Base-by-base conservation (phyloP, 2,888 invertebrate genomes). In the Drosophila incognita region DNA sequence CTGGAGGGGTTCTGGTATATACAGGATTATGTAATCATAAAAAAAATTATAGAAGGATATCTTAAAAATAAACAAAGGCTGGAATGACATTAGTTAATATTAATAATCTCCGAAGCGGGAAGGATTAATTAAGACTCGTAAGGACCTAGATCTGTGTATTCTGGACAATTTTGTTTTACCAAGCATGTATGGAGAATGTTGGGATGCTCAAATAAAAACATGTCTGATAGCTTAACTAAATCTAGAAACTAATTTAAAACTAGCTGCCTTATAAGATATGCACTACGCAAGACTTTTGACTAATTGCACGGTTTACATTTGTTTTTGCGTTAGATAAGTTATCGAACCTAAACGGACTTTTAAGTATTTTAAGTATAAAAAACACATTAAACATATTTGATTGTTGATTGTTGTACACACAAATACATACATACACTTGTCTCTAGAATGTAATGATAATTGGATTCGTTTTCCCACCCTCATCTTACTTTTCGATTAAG, bases 261-360 rank as follows among this genome's bases (percentile, higher is more conserved):
- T 85, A 83, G 51, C 46, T 69, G 83, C 38, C 82, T 65, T 80
- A 79, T 70, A 70, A 70, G 78, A 76, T 82, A 88, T 79, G 69
- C 64, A 68, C 75, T 86, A 86, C 51, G 69, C 84, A 87, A 88
- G 84, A 86, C 89, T 74, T 83, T 83, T 85, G 83, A 88, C 85
- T 86, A 86, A 86, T 86, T 86, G 85, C 85, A 86, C 85, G 87
- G 84, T 74, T 86, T 83, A 64, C 73, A 67, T 79, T 65, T 70
- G 66, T 31, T 42, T 69, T 68, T 64, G 38, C 61, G 51, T 61
- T 60, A 69, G 52, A 62, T 73, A 56, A 75, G 13, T 24, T 64
- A 48, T 48, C 58, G 36, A 84, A 84, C 72, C 69, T 80, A 88
- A 74, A 56, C 69, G 74, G 64, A 69, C 57, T 52, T 64, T 68